Base-by-base conservation (phyloP, 1,140 invertebrate species). In the Delia radicum region DNA sequence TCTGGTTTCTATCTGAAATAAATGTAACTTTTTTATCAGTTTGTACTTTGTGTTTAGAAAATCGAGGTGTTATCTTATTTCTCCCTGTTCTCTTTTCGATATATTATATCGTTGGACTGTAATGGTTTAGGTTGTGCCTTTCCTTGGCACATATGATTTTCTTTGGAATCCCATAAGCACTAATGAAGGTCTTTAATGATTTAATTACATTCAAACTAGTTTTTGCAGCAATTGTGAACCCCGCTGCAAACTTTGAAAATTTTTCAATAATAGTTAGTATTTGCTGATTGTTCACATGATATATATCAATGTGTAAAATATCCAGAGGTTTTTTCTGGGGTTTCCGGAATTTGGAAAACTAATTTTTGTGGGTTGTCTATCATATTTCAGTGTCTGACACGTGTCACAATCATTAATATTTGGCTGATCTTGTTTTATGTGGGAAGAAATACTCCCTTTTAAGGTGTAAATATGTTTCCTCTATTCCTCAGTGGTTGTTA, bases 391-490 rank as follows among this genome's bases (percentile, higher is more conserved):
- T 6, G 62, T 65, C 2, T 67, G 15, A 28, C 74, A 67, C n/a
- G 13, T 71, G 0, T 75, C 74, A 29, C 74, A 75, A 27, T 67
- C 33, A 24, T 71, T 76, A 3, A 76, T 3, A n/a, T 76, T 27
- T 24, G 2, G 42, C 42, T 28, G 28, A 48, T 63, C n/a, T 72
- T 71, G 15, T 61, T n/a, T 33, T 55, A 15, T 81, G 82, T 21
- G 84, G 83, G 81, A 85, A 87, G 75, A 82, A 82, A 76, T 81
- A 86, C 55, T 82, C 80, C 75, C 78, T 76, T 75, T 81, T 79
- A n/a, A 87, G 24, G 13, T 82, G 79, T 79, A 81, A 81, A 61
- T 78, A 78, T 0, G 80, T 87, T 82, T 87, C 85, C 2, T 81
- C 77, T 42, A 82, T 84, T 37, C 82, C 84, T 61, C 83, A 75